phyloP scores from a whole-genome alignment of 2,797 vertebrate species.

The Takifugu rubripes region DNA sequence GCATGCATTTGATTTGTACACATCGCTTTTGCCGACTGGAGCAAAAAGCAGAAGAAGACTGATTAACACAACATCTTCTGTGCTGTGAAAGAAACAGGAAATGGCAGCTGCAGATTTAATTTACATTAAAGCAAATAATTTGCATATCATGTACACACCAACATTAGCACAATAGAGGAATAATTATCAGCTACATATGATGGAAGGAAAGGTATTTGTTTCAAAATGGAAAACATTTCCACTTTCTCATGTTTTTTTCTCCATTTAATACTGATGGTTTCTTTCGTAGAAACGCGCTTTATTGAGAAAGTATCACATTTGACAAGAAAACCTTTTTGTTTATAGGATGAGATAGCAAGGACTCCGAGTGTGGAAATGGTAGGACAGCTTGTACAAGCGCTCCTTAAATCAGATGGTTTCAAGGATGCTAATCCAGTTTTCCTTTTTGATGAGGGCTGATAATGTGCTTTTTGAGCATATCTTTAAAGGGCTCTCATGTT shows the following conservation, averaged over 20 bases:
- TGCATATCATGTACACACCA: background rate
- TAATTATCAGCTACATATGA: constrained; percentile 1
- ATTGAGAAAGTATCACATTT: no score
- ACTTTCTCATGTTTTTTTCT: no score
- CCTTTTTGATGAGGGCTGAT: background rate
- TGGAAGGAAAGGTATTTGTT: background rate
- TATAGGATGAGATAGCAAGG: background rate
- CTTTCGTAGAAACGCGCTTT: no score
- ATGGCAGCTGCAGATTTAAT: constrained; percentile 1
- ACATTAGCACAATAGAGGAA: background rate
- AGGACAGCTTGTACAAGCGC: background rate
- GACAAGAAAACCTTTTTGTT: background rate
- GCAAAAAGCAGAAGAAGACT: constrained; percentile 26
- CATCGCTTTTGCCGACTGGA: constrained; percentile 8
- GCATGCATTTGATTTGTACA: constrained; percentile 17
- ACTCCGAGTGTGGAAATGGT: background rate
- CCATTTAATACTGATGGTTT: no score
- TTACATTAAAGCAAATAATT: background rate
- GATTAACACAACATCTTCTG: constrained; percentile 5
- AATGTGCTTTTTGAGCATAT: background rate
- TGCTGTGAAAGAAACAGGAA: background rate
- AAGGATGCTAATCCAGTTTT: constrained; percentile 3
- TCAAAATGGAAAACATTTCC: constrained; percentile 1
- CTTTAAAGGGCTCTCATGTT: background rate
- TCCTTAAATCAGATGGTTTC: background rate